Conservation (phyloP, 2,888 invertebrate genomes). For the Microplitis deprimator region DNA sequence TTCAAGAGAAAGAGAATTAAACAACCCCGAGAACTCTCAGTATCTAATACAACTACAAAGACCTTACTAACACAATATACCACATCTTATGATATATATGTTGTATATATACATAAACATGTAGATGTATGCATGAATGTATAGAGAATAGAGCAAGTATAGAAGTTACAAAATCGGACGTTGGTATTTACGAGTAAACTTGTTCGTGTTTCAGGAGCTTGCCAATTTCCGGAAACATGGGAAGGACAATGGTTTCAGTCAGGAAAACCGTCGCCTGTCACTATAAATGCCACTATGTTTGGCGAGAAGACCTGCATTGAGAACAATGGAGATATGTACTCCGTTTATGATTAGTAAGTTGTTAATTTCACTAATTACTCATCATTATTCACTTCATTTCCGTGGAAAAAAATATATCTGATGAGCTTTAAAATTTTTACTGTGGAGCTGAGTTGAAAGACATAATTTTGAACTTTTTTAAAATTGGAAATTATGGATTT, state of each 20-base stretch:
- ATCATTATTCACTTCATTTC: not conserved
- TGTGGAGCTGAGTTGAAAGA: too few relatives aligned
- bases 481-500: too few relatives aligned
- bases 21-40: conserved; percentile 13
- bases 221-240: conserved; percentile 81
- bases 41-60: too few relatives aligned
- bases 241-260: conserved; percentile 84
- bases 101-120: too few relatives aligned
- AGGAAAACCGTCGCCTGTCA: conserved; percentile 73
- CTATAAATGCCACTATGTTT: conserved; percentile 72
- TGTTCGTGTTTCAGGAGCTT: conserved; percentile 75
- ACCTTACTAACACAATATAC: too few relatives aligned
- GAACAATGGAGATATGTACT: conserved; percentile 78
- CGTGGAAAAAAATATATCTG: too few relatives aligned
- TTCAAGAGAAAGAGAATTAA: conserved; percentile 32
- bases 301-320: conserved; percentile 78
- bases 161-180: conserved; percentile 33
- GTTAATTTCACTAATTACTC: not conserved
- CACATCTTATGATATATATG: too few relatives aligned
- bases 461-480: too few relatives aligned
- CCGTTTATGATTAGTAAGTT: conserved; percentile 61
- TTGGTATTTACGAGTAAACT: conserved; percentile 50
- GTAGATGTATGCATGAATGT: not conserved
- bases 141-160: not conserved
- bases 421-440: too few relatives aligned